Evolutionary conservation across 2,797 vertebrate genomes (phyloP).

Genomic region (Muraenolepis orangiensis): DNA sequence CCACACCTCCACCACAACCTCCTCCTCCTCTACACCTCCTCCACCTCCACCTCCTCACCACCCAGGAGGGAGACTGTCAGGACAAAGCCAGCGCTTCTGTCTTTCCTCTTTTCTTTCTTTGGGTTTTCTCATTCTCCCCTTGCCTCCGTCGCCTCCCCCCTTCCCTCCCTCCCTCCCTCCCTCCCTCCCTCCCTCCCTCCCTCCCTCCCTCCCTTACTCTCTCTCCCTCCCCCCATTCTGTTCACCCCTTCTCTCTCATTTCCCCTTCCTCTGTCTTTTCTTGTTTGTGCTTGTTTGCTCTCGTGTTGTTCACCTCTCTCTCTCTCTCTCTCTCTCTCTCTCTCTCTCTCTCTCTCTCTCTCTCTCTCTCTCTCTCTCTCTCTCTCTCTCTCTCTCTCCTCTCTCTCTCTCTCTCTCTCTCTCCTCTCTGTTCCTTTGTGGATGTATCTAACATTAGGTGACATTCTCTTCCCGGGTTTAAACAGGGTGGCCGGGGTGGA

Average conservation of each 20-base stretch:
- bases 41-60: too few relatives aligned
- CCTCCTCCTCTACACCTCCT: too few relatives aligned
- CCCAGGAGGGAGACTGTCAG: conserved; percentile 48
- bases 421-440: neutral
- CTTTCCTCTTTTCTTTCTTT: conserved; percentile 12
- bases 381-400: neutral
- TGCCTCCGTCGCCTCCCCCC: too few relatives aligned
- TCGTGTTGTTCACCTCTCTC: neutral
- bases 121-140: neutral
- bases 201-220: neutral
- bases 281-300: conserved; percentile 12
- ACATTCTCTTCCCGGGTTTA: neutral
- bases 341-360: neutral
- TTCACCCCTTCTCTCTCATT: neutral
- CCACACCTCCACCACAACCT: too few relatives aligned
- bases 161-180: too few relatives aligned
- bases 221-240: neutral
- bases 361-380: neutral
- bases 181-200: neutral
- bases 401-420: neutral
- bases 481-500: neutral
- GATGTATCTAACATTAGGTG: neutral
- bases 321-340: too few relatives aligned
- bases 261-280: conserved; percentile 34
- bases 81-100: conserved; percentile 53